Conservation (phyloP, 2,113 vertebrate genomes). For the Pteronura brasiliensis region DNA sequence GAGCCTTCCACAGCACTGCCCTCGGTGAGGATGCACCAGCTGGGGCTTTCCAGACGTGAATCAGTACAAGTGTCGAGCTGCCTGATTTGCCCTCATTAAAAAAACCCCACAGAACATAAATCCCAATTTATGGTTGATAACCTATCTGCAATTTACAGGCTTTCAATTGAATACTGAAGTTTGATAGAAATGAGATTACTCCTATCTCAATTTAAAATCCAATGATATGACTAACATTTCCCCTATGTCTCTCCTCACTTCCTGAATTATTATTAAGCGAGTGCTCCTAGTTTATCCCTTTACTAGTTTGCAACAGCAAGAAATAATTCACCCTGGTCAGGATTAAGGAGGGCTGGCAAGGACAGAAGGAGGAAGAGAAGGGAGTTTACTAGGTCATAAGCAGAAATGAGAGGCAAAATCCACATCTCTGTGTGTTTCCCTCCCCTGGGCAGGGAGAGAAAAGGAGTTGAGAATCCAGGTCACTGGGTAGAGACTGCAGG, state of each 20-base stretch:
- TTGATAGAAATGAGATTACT: conserved; percentile 61
- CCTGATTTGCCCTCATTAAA: conserved; percentile 40
- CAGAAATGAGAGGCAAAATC: background rate
- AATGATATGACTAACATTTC: conserved; percentile 51
- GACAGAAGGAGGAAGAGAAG: background rate
- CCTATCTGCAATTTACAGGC: conserved; percentile 31
- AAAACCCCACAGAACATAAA: conserved; percentile 48
- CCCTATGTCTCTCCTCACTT: conserved; percentile 22
- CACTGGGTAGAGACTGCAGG: background rate
- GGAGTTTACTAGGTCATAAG: background rate
- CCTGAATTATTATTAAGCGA: conserved; percentile 53
- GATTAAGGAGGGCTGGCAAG: background rate
- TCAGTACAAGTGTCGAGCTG: background rate
- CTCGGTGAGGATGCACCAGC: background rate
- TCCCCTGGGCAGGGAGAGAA: background rate
- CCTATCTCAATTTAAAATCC: conserved; percentile 39
- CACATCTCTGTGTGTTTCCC: background rate
- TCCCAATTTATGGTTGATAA: conserved; percentile 19
- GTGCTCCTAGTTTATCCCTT: conserved; percentile 43
- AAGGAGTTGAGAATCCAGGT: background rate
- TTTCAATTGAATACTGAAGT: conserved; percentile 45
- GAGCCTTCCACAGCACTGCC: background rate
- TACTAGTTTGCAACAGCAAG: background rate
- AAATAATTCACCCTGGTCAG: background rate
- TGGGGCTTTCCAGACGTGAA: background rate